Evolutionary conservation across 1,140 invertebrate species (phyloP), one percentile per base, ranked within the genome.

Genomic region (Achatina immaculata): DNA sequence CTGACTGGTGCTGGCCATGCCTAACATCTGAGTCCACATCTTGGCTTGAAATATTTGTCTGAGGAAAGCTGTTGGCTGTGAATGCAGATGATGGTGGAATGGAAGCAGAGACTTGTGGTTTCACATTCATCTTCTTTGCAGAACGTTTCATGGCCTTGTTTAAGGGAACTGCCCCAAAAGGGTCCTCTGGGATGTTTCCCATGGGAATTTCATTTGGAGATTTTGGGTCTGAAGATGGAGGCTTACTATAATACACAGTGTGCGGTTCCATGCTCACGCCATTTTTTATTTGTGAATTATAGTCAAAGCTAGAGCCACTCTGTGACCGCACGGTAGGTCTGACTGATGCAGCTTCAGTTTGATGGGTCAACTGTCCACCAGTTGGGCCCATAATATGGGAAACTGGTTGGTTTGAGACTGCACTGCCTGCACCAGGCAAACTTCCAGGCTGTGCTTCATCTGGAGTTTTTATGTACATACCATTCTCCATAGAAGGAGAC

Each of bases 81-180:
- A 74, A 73, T 75, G 75, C 72, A 16, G 58, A 45, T 42, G 82
- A 68, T 1, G 74, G 73, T 51, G 68, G 78, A 66, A 62, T 71
- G 38, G 72, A 40, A 19, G 58, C 42, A 6, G 55, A 42, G 0
- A 42, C 51, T 40, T 36, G 16, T 38, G n/a, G 55, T 45, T 43
- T 58, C 9, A 43, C 68, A 48, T 58, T 38, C 2, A 51, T 43
- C 42, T 77, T 78, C 72, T 75, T 78, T 14, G 62, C 78, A 40
- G 79, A 55, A 43, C 75, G 65, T 58, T 80, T 84, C 51, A 84
- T 72, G 31, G 85, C 81, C 7, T 82, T 81, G 58, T 81, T 92
- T 81, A 94, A 94, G 6, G 94, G 94, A 42, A 93, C 92, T 19
- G 93, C 92, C 3, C 94, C 94, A 86, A 94, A 94, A 0, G 94